Conservation (phyloP, 2,113 vertebrate genomes). For the Istiophorus platypterus region DNA sequence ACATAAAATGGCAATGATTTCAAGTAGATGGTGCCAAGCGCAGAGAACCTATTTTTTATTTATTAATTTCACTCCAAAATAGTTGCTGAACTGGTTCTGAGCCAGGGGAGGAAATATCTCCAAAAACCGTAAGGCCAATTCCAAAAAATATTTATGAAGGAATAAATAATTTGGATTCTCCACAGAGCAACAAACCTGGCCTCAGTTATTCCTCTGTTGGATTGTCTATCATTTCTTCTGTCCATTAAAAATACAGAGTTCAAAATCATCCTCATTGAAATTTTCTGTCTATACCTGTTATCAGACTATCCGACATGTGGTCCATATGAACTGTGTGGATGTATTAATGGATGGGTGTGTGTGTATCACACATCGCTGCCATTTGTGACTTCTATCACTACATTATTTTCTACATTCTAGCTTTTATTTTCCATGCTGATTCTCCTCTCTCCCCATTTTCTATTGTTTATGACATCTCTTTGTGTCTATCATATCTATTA, state of each 20-base stretch:
- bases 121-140: constrained; percentile 60
- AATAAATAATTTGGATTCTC: constrained; percentile 65
- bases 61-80: constrained; percentile 61
- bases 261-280: background rate
- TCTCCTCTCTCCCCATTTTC: background rate
- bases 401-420: constrained; percentile 1
- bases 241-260: constrained; percentile 12
- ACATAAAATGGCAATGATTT: constrained; percentile 63
- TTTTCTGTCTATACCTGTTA: background rate
- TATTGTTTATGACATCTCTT: constrained; percentile 42
- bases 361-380: constrained; percentile 7
- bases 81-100: constrained; percentile 50
- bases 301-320: background rate
- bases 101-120: constrained; percentile 60
- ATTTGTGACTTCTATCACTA: constrained; percentile 9
- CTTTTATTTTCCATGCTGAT: constrained; percentile 21
- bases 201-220: constrained; percentile 14
- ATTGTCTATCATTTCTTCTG: constrained; percentile 39
- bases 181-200: constrained; percentile 53
- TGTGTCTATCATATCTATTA: constrained; percentile 43
- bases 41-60: constrained; percentile 64
- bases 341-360: background rate
- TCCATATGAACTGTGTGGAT: background rate
- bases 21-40: constrained; percentile 55
- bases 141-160: constrained; percentile 59